Base-by-base conservation (phyloP, 2,797 vertebrate genomes). In the Caiman crocodilus region DNA sequence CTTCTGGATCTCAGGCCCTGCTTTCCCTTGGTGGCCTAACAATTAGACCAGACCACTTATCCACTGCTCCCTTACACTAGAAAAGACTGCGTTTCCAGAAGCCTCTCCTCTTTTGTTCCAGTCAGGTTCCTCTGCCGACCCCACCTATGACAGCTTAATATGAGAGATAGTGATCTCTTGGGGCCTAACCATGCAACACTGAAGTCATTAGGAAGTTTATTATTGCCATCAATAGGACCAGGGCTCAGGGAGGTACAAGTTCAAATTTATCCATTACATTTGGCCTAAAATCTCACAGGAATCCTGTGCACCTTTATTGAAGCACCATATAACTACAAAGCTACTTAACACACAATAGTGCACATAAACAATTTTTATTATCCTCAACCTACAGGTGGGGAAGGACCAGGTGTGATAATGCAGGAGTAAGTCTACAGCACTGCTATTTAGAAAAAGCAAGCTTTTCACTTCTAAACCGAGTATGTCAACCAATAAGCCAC, bases 301-400 rank as follows among this genome's bases (percentile, higher is more conserved):
- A 83, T 14, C 55, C 5, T 61, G 50, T 76, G 7, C 57, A 50
- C 81, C 18, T 90, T 95, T 84, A 90, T 83, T 87, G 71, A 1
- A 76, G 20, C 2, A 35, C 65, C 0, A 50, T 10, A 9, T 50
- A 50, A 50, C 42, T 50, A 50, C 42, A 50, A 50, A 50, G 9
- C 42, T 50, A 50, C 10, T 50, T 9, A 50, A 50, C 42, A 11
- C 42, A 50, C 42, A 50, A 50, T 50, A 3, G 9, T 50, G 42
- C 42, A 10, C 42, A 50, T 50, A 50, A 50, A 50, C 9, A 50
- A 50, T 50, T 50, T 50, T 50, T 50, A 11, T 50, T 50, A 50
- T 50, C 10, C 10, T 50, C 32, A 71, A 71, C 20, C 4, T 2
- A 4, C 6, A 81, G 17, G 35, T 14, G 76, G 20, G 18, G 79